Conservation (phyloP, 2,888 invertebrate genomes). For the Allygus modestus region DNA sequence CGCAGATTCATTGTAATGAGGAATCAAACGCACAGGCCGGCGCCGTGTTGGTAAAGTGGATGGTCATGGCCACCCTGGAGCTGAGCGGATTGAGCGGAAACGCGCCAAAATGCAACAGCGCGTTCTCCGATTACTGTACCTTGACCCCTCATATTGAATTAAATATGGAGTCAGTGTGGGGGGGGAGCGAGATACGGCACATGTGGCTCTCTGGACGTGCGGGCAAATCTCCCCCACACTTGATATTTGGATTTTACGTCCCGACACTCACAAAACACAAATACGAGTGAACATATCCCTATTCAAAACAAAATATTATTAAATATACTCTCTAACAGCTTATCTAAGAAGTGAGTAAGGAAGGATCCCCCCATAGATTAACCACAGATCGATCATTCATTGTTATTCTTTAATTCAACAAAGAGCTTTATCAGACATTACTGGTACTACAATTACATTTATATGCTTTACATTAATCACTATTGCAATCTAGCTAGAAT, state of each 20-base stretch:
- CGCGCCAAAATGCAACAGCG: constrained; percentile 34
- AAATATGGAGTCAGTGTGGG: constrained; percentile 20
- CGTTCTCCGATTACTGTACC: constrained; percentile 45
- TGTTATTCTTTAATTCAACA: no score
- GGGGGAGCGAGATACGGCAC: constrained; percentile 37
- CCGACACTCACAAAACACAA: constrained; percentile 42
- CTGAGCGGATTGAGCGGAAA: background rate
- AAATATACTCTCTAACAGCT: no score
- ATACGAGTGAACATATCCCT: background rate
- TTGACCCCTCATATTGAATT: constrained; percentile 54
- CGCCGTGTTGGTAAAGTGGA: background rate
- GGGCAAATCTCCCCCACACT: constrained; percentile 4
- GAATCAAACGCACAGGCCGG: background rate
- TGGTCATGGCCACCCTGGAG: background rate
- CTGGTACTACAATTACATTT: no score
- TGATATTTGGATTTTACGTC: constrained; percentile 43
- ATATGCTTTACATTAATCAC: no score
- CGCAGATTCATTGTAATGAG: no score
- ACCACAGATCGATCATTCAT: no score
- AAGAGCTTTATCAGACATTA: no score
- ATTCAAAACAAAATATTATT: no score
- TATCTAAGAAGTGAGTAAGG: no score
- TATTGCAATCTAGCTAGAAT: no score
- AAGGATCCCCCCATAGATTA: no score
- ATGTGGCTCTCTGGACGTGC: constrained; percentile 7